Percentiles rank a stretch among this genome's conserved stretches.
phyloP scores from a whole-genome alignment of 2,113 vertebrate species.

The Himantopus leucocephalus region DNA sequence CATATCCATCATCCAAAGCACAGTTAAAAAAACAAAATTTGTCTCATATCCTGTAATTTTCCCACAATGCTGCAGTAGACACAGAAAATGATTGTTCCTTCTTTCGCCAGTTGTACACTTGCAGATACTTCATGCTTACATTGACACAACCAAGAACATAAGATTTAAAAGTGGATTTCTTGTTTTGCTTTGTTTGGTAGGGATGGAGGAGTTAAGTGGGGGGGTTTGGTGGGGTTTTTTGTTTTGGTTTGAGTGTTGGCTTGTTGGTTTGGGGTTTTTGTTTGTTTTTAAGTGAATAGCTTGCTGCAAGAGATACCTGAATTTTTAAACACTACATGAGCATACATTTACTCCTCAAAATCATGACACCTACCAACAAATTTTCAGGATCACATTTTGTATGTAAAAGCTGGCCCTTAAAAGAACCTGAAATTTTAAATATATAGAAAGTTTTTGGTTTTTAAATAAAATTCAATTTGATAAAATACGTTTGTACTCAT shows the following conservation, averaged over 20 bases:
- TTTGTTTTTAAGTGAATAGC: background rate
- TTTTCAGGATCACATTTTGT: background rate
- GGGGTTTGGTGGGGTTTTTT: background rate
- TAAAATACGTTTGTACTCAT: background rate
- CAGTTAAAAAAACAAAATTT: background rate
- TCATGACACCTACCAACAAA: background rate
- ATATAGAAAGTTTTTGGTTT: background rate
- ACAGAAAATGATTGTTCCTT: background rate
- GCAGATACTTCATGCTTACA: background rate
- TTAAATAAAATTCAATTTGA: background rate
- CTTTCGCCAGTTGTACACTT: background rate
- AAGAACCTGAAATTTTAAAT: background rate
- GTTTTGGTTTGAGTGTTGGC: background rate
- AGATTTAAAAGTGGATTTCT: background rate
- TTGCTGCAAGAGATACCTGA: background rate
- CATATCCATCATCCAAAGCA: background rate
- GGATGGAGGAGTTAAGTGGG: accelerated
- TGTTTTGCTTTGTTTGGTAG: background rate
- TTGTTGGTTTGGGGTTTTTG: background rate
- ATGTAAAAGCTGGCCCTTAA: background rate
- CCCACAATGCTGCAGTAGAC: background rate
- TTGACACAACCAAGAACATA: background rate
- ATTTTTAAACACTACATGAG: background rate
- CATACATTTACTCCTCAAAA: background rate
- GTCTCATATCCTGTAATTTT: background rate